Base-by-base conservation (phyloP, 1,140 invertebrate genomes). In the Carcinoscorpius rotundicauda region DNA sequence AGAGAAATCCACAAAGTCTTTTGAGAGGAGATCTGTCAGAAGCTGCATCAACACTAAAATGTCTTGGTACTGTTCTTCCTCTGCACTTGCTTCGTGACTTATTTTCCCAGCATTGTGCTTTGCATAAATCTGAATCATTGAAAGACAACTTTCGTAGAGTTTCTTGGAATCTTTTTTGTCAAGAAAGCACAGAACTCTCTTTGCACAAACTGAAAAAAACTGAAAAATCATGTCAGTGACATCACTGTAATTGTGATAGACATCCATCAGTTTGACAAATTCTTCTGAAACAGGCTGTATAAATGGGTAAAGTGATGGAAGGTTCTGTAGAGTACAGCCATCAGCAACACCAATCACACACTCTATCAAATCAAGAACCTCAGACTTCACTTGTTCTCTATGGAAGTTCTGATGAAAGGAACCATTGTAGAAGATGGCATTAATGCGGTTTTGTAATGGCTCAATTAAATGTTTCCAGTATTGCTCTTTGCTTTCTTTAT, bases 241-340 rank as follows among this genome's bases (percentile, higher is more conserved):
- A 64, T 86, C 82, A 60, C 86, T 85, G 77, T 89, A 91, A 78
- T 90, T 90, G 76, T 88, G 87, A 73, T 89, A 92, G 4, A 87
- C 72, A 63, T 81, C 84, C 49, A 91, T 72, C 49, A 91, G 77
- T 51, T 81, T 80, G 3, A 86, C 82, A 69, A 86, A 76, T 72
- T 87, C 84, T 10, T 79, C 77, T 62, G 91, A 72, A 11, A 88
- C 77, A 0, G 83, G 83, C 55, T 80, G 78, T 3, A 87, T 73
- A 73, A 86, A 83, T 65, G 81, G 76, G 74, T 86, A 88, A 5
- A 89, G 75, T 11, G 81, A 76, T 62, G 83, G 75, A 49, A 83
- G 80, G 55, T 83, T 83, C 6, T 80, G 73, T 50, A 82, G 79
- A 72, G 83, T 73, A 59, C 80, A 75, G 56, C 85, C 82, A 77